Conservation (phyloP, 2,888 invertebrate species). For the Nymphalis c-album region DNA sequence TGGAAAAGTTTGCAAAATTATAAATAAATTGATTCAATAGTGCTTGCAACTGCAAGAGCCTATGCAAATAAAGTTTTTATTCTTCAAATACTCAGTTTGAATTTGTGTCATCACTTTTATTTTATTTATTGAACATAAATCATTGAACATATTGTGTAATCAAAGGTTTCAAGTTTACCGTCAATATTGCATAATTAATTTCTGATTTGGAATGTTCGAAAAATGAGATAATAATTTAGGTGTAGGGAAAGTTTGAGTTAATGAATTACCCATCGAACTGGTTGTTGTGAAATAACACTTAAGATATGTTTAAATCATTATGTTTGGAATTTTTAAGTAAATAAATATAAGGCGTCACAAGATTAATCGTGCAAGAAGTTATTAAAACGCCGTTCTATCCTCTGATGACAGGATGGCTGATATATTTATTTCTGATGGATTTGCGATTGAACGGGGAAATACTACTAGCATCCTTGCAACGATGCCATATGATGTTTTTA, state of each 20-base stretch:
- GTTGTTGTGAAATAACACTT: not conserved
- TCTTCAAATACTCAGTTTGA: no score
- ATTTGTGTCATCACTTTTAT: no score
- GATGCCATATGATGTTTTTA: no score
- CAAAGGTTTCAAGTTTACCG: not conserved
- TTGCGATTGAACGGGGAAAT: no score
- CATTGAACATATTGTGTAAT: not conserved
- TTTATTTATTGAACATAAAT: not conserved
- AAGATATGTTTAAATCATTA: not conserved
- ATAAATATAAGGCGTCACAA: not conserved
- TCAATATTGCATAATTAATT: not conserved
- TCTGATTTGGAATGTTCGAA: not conserved
- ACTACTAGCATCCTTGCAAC: no score
- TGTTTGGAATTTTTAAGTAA: not conserved
- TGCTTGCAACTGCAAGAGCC: no score
- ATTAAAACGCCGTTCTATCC: no score
- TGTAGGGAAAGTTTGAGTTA: conserved; percentile 4
- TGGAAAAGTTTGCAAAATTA: no score
- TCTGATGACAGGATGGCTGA: no score
- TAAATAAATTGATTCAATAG: no score
- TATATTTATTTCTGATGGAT: no score
- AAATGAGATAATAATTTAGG: not conserved
- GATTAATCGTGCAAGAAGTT: not conserved
- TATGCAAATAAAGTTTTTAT: no score
- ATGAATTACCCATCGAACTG: conserved; percentile 2